Evolutionary conservation across 2,113 vertebrate genomes (phyloP).

Genomic region (Nerophis ophidion): DNA sequence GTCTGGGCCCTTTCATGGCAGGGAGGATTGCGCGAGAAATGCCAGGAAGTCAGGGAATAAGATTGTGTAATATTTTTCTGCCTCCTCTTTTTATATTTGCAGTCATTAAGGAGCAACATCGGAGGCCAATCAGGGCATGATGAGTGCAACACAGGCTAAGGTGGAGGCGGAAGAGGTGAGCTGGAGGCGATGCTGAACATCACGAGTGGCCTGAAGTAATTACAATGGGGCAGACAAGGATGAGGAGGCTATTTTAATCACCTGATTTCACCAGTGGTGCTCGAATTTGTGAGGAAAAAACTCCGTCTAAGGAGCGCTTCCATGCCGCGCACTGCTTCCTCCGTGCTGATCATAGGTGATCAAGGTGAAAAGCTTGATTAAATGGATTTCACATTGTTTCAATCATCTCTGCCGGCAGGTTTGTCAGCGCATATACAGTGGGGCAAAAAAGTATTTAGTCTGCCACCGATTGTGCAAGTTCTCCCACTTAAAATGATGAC

Average conservation of each 20-base stretch:
- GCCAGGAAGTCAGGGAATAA: neutral
- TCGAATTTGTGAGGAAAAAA: no score
- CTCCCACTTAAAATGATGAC: no score
- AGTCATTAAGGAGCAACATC: conserved; percentile 29
- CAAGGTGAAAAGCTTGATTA: neutral
- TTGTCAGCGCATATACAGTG: neutral
- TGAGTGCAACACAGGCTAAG: conserved; percentile 32
- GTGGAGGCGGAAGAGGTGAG: conserved; percentile 30
- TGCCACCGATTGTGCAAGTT: no score
- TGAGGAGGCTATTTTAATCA: neutral
- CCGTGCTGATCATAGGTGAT: neutral
- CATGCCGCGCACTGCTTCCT: neutral
- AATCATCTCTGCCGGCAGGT: conserved; percentile 6
- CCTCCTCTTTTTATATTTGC: conserved; percentile 15
- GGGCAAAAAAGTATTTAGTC: no score
- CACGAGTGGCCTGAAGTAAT: conserved; percentile 45
- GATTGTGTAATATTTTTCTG: neutral
- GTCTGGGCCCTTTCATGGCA: conserved; percentile 16
- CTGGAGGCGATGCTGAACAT: conserved; percentile 45
- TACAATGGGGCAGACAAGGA: conserved; percentile 42
- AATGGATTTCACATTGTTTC: conserved; percentile 14
- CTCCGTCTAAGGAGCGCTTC: no score
- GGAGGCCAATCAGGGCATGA: conserved; percentile 39
- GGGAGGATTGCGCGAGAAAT: neutral
- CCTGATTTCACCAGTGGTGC: no score